Conservation (phyloP, 2,113 vertebrate species). For the Collichthys lucidus region DNA sequence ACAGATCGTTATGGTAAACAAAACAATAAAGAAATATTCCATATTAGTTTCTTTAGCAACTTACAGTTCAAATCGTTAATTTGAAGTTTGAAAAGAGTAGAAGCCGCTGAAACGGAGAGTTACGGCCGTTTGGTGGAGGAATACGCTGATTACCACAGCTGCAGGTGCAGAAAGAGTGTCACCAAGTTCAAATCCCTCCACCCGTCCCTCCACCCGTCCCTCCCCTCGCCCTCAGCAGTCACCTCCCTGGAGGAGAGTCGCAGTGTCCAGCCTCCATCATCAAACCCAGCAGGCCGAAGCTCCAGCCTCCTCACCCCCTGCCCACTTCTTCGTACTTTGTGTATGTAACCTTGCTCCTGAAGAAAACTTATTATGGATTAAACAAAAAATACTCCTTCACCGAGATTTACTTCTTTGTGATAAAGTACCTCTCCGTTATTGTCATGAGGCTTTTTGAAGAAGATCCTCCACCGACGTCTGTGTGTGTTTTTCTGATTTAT, state of each 20-base stretch:
- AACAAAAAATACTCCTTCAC: conserved; percentile 33
- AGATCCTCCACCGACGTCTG: conserved; percentile 33
- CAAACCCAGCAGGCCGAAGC: conserved; percentile 26
- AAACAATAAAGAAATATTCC: not conserved
- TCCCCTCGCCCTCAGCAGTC: conserved; percentile 42
- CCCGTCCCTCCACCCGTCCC: conserved; percentile 52
- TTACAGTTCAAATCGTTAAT: not conserved
- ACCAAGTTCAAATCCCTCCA: conserved; percentile 77
- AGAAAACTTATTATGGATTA: conserved; percentile 14
- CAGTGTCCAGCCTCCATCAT: conserved; percentile 9
- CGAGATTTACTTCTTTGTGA: conserved; percentile 37
- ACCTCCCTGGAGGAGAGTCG: conserved; percentile 29
- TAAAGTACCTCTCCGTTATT: conserved; percentile 12
- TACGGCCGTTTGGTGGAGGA: conserved; percentile 67
- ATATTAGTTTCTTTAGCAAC: not conserved
- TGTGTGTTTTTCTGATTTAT: conserved; percentile 65
- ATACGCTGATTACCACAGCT: conserved; percentile 87
- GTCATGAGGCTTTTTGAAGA: conserved; percentile 23
- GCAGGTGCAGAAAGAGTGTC: conserved; percentile 88
- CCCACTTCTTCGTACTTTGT: conserved; percentile 41
- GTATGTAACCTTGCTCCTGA: conserved; percentile 44
- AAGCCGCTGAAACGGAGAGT: conserved; percentile 22
- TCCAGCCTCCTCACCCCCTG: conserved; percentile 28
- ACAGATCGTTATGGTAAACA: not conserved
- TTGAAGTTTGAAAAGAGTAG: not conserved